phyloP scores from a whole-genome alignment of 1,140 invertebrate genomes.

The Brachionus sp. region DNA sequence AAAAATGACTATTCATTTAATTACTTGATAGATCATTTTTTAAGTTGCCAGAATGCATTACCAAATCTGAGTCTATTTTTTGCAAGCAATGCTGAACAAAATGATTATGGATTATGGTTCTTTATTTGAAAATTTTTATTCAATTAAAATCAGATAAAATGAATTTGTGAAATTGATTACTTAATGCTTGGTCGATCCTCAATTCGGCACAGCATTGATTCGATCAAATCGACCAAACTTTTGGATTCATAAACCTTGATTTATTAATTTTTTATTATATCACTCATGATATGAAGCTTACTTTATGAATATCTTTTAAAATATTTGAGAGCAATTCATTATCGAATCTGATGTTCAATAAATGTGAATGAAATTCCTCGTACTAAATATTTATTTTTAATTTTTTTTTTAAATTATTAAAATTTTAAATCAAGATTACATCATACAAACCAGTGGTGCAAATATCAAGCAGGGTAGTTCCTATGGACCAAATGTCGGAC shows the following conservation, averaged over 20 bases:
- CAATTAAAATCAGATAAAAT: not conserved
- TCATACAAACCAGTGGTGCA: slow-evolving; percentile 21
- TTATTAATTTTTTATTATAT: no score
- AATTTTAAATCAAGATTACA: not conserved
- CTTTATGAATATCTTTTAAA: not conserved
- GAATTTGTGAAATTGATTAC: not conserved
- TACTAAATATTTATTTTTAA: not conserved
- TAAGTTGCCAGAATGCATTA: not conserved
- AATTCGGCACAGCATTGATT: not conserved
- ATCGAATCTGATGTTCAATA: slow-evolving; percentile 21
- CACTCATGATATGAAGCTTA: not conserved
- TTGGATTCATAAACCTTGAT: slow-evolving; percentile 29
- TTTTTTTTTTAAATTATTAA: not conserved
- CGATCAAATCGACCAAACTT: not conserved
- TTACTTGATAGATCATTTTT: not conserved
- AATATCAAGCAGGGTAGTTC: slow-evolving; percentile 4
- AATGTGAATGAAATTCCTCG: slow-evolving; percentile 21
- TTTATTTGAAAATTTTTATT: not conserved
- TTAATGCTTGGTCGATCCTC: not conserved
- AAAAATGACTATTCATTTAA: no score
- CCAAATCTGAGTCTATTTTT: slow-evolving; percentile 9
- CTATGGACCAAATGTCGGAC: slow-evolving; percentile 36
- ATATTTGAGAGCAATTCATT: slow-evolving; percentile 15
- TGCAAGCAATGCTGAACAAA: slow-evolving; percentile 24
- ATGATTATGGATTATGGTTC: not conserved